A percentile compares a stretch with the other conserved stretches of the same genome.
These are phyloP conservation scores for Teleogryllus occipitalis DNA, from an alignment of 1,140 invertebrate species.

Conservation along the genomic window DNA sequence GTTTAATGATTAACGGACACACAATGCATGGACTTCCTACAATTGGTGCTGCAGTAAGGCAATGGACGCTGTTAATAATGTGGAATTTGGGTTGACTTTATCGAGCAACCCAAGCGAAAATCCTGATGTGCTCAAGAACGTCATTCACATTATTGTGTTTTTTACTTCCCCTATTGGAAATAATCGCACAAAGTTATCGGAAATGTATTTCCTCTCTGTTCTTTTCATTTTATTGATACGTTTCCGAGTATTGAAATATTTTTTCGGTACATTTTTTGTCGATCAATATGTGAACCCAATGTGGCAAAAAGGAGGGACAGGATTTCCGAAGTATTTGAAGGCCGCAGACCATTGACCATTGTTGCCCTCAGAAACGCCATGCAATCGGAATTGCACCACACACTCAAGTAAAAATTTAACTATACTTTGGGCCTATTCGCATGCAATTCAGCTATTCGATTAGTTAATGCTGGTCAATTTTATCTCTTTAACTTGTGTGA, in stretches of 20 bases:
- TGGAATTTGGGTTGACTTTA: background rate
- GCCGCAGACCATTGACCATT: background rate
- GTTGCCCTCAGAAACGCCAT: too few species aligned
- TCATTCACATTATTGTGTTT: background rate
- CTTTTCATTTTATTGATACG: constrained; percentile 1
- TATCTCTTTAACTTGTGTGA: too few species aligned
- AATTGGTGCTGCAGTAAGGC: background rate
- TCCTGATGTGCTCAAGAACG: background rate
- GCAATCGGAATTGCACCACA: too few species aligned
- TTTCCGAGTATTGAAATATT: background rate
- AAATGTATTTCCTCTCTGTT: background rate
- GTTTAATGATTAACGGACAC: background rate
- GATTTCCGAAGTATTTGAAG: background rate
- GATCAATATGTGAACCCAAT: background rate
- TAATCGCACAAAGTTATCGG: constrained; percentile 1
- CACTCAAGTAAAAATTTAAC: too few species aligned
- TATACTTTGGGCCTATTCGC: too few species aligned
- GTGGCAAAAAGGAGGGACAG: background rate
- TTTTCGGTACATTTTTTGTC: background rate
- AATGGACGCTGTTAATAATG: background rate
- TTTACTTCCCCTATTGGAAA: background rate
- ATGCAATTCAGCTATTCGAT: too few species aligned
- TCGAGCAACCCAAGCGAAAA: background rate
- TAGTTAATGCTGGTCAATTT: too few species aligned
- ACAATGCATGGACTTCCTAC: background rate